phyloP scores from a whole-genome alignment of 1,140 invertebrate genomes.

The Neotoxoptera formosana region DNA sequence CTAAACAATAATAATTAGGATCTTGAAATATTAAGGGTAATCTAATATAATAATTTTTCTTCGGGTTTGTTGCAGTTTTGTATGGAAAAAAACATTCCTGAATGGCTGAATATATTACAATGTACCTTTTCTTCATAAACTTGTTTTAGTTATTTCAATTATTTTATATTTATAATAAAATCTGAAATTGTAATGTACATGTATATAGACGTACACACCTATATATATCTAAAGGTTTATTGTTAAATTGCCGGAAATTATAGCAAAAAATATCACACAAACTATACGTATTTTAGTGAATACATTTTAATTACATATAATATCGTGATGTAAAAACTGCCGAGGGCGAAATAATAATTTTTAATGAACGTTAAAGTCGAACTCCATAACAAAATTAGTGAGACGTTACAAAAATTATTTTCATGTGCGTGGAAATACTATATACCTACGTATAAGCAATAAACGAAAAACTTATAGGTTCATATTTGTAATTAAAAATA shows the following conservation, averaged over 20 bases:
- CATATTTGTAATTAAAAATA: too few relatives aligned
- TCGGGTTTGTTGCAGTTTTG: background rate
- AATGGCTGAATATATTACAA: background rate
- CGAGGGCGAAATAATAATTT: background rate
- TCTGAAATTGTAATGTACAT: background rate
- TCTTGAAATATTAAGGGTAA: background rate
- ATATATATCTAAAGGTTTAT: background rate
- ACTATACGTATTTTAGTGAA: background rate
- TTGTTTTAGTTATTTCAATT: constrained; percentile 1
- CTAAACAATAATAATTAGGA: background rate
- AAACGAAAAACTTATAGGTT: background rate
- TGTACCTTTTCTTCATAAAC: background rate
- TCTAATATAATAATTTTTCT: background rate
- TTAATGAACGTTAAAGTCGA: background rate
- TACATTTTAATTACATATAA: constrained; percentile 11
- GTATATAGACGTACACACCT: background rate
- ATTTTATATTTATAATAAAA: background rate
- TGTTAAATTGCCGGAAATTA: background rate
- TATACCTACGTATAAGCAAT: background rate
- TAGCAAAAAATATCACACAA: background rate
- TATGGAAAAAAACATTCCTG: background rate
- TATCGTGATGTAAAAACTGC: background rate
- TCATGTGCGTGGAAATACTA: background rate
- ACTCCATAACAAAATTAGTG: background rate
- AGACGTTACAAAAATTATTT: background rate